phyloP scores from a whole-genome alignment of 2,113 vertebrate genomes.

The Myotis lucifugus region DNA sequence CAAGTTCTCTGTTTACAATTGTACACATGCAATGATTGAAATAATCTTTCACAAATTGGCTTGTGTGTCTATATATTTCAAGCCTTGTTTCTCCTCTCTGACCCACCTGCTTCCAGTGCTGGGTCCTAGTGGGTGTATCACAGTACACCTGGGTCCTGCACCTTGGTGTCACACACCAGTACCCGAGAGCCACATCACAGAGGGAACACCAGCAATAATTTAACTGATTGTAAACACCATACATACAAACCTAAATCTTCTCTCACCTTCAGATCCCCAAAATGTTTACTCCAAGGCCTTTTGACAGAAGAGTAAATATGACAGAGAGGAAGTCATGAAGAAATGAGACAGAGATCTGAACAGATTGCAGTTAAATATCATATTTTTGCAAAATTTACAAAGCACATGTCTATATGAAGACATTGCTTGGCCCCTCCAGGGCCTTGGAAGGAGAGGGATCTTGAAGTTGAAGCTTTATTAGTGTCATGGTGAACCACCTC shows the following conservation, averaged over 20 bases:
- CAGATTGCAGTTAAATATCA: background rate
- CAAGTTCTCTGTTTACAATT: background rate
- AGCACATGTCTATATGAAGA: background rate
- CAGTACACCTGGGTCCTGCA: no score
- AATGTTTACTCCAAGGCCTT: background rate
- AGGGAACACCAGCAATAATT: background rate
- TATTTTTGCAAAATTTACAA: background rate
- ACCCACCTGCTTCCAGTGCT: background rate
- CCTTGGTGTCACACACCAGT: rapidly evolving
- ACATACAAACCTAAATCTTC: background rate
- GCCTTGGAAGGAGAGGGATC: background rate
- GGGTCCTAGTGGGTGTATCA: background rate
- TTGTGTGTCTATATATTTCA: background rate
- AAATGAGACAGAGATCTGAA: background rate
- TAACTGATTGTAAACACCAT: background rate
- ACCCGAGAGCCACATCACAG: background rate
- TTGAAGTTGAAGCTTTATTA: background rate
- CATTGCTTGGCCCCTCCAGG: background rate
- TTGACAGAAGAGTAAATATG: background rate
- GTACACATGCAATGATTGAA: background rate
- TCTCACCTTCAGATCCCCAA: background rate
- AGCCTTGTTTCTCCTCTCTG: background rate
- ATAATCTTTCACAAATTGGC: background rate
- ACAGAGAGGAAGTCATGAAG: background rate
- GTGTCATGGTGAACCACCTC: background rate